phyloP scores from a whole-genome alignment of 2,113 vertebrate species.

The Romanogobio albipinnatus region DNA sequence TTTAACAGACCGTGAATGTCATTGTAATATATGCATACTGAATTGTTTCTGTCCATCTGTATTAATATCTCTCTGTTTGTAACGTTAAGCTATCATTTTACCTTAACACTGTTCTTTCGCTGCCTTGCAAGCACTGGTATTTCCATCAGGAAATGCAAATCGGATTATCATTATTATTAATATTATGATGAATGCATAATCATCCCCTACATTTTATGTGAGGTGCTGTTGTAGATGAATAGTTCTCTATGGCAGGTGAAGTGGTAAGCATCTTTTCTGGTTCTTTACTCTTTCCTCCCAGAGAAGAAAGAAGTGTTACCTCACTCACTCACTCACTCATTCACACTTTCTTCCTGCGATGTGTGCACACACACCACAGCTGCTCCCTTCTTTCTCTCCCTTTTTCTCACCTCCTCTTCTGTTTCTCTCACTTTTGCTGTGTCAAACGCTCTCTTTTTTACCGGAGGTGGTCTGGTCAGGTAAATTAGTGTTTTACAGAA shows the following conservation, averaged over 20 bases:
- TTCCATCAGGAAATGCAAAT: slow-evolving; percentile 33
- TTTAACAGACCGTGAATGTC: neutral
- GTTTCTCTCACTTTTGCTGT: slow-evolving; percentile 6
- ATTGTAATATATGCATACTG: slow-evolving; percentile 9
- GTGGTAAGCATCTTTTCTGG: slow-evolving; percentile 44
- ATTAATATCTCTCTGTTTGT: neutral
- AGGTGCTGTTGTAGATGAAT: slow-evolving; percentile 41
- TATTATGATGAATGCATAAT: slow-evolving; percentile 17
- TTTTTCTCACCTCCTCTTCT: slow-evolving; percentile 21
- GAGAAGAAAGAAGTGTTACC: slow-evolving; percentile 50
- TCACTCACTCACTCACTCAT: slow-evolving; percentile 35
- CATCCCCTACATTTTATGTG: slow-evolving; percentile 31
- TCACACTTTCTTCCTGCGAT: slow-evolving; percentile 31
- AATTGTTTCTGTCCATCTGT: neutral
- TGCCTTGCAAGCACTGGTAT: slow-evolving; percentile 41
- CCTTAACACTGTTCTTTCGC: neutral
- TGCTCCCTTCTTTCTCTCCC: neutral
- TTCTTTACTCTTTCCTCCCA: slow-evolving; percentile 49
- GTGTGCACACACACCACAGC: slow-evolving; percentile 39
- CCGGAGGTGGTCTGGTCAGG: too few relatives aligned
- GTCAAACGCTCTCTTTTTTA: neutral
- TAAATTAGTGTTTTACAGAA: neutral
- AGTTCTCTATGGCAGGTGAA: slow-evolving; percentile 32
- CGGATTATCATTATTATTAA: neutral
- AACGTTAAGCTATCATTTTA: neutral